Percentiles rank a stretch among this genome's conserved stretches.
These are phyloP conservation scores for Dendropsophus ebraccatus DNA, from an alignment of 2,113 vertebrate genomes.

Conservation along the genomic window DNA sequence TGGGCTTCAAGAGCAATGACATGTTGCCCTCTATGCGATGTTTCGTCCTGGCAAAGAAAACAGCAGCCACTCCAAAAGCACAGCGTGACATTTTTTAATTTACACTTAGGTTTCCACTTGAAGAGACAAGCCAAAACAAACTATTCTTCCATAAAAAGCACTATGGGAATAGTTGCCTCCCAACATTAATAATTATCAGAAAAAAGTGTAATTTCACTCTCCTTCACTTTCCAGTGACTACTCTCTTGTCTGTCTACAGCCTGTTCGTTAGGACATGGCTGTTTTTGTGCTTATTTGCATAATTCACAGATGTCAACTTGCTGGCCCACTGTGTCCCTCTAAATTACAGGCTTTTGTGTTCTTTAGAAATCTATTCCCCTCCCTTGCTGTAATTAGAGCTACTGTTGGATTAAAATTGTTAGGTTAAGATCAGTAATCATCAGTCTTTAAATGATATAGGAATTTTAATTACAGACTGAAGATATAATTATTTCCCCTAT, in stretches of 20 bases:
- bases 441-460: conserved; percentile 39
- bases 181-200: conserved; percentile 71
- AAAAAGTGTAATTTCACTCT: conserved; percentile 50
- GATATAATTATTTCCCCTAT: conserved; percentile 42
- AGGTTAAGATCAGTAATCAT: conserved; percentile 57
- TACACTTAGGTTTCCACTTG: conserved; percentile 79
- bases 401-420: conserved; percentile 53
- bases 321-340: conserved; percentile 55
- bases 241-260: conserved; percentile 58
- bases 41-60: conserved; percentile 64
- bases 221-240: conserved; percentile 32
- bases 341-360: conserved; percentile 66
- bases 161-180: conserved; percentile 67
- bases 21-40: conserved; percentile 66
- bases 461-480: conserved; percentile 54
- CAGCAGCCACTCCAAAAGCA: conserved; percentile 67
- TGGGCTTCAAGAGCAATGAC: conserved; percentile 75
- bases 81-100: conserved; percentile 80
- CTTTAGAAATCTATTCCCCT: conserved; percentile 59
- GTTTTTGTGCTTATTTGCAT: conserved; percentile 62
- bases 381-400: conserved; percentile 60
- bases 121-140: conserved; percentile 77
- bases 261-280: conserved; percentile 63
- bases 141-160: conserved; percentile 64
- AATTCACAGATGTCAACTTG: conserved; percentile 68